These are phyloP conservation scores for Thinocorus orbignyianus DNA, from an alignment of 2,113 vertebrate species.

Conservation along the genomic window DNA sequence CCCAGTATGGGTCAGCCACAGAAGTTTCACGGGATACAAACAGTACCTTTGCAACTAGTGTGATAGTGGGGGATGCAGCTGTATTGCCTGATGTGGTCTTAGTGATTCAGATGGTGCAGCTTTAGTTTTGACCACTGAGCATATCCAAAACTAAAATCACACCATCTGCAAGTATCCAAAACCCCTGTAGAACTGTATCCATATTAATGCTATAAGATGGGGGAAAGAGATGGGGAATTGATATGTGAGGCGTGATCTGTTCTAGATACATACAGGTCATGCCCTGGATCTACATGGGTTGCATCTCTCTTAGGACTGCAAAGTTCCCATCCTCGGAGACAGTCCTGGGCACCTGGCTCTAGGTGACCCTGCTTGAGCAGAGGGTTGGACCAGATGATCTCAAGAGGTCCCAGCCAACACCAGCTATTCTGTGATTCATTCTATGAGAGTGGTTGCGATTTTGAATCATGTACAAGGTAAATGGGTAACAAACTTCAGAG, in stretches of 20 bases:
- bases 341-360: background rate
- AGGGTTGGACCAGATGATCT: background rate
- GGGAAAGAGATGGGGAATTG: background rate
- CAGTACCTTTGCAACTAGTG: background rate
- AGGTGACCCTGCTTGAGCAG: background rate
- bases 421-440: background rate
- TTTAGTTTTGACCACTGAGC: background rate
- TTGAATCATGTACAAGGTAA: background rate
- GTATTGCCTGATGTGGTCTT: background rate
- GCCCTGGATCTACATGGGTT: fast-evolving
- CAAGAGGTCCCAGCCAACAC: background rate
- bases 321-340: background rate
- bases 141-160: background rate
- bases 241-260: background rate
- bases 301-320: background rate
- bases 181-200: background rate
- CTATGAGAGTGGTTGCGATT: background rate
- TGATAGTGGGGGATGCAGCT: background rate
- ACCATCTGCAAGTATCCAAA: background rate
- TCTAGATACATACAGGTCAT: background rate
- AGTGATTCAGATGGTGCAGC: background rate
- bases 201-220: background rate
- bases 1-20: background rate
- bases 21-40: background rate
- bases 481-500: background rate